Percentiles rank a stretch among this genome's conserved stretches.
Conservation (phyloP, 2,888 invertebrate species). For the Trisateles emortualis region DNA sequence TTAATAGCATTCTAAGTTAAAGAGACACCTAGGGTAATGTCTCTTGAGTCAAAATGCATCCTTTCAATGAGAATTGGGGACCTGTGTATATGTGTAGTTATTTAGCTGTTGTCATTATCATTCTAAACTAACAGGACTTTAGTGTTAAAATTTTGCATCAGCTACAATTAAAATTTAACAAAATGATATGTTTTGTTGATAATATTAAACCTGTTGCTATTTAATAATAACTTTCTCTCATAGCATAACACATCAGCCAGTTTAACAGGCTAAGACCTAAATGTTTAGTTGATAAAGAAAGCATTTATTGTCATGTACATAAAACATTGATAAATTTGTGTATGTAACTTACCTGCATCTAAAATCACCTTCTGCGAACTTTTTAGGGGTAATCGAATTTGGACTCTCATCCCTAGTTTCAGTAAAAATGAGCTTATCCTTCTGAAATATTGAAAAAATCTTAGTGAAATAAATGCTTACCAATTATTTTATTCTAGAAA, state of each 20-base stretch:
- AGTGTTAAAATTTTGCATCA: not conserved
- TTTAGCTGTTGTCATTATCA: too few relatives aligned
- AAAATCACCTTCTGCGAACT: conserved; percentile 59
- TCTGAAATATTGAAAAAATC: conserved; percentile 56
- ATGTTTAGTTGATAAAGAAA: not conserved
- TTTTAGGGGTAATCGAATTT: conserved; percentile 68
- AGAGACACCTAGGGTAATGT: too few relatives aligned
- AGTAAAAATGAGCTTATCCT: conserved; percentile 53
- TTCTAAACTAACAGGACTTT: too few relatives aligned
- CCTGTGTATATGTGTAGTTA: too few relatives aligned
- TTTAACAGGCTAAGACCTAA: not conserved
- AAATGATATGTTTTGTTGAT: not conserved
- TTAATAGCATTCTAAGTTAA: too few relatives aligned
- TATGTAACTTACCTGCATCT: conserved; percentile 71
- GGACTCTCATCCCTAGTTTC: conserved; percentile 65
- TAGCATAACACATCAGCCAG: not conserved
- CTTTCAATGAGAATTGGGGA: too few relatives aligned
- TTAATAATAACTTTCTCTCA: not conserved
- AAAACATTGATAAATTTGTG: not conserved
- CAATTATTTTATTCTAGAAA: not conserved
- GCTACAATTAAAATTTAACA: not conserved
- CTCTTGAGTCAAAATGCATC: too few relatives aligned
- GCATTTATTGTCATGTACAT: not conserved
- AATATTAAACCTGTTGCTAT: not conserved
- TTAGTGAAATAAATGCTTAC: not conserved